Evolutionary conservation across 92 coral and sea anemone species (phyloP), one percentile per base, ranked within the genome.

Genomic region (Parazoanthus swiftii): DNA sequence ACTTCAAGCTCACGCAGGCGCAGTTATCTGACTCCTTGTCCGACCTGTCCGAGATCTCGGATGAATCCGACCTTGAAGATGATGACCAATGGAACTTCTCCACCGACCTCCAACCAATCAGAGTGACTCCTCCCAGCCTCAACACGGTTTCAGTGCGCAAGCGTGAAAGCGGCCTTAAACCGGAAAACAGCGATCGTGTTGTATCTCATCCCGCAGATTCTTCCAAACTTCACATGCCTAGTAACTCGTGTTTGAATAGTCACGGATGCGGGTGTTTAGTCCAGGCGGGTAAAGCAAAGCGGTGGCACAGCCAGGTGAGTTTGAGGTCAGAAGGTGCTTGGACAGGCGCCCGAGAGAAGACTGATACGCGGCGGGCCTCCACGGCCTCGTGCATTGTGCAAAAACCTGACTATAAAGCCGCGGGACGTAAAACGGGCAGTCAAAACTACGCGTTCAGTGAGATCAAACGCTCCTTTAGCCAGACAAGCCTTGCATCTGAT

Each of bases 1-100:
- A 95, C 9, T 90, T 95, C 91, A 95, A 93, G 86, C 86, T 89
- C 29, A 76, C 91, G 39, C 94, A 92, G 81, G 85, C 88, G 23
- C 37, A 85, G 42, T 70, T 77, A 13, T 85, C 86, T 56, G 88
- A 80, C 21, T 90, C 93, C 38, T 65, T 86, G 67, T 88, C 91
- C 26, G 92, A 93, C 89, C 88, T 92, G 71, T 84, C 87, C 9
- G 87, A 84, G 68, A 84, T 71, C 48, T 91, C 98, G 21, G 95
- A 94, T 80, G 95, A 90, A 54, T 81, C 91, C 3, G 93, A 90
- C 6, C 65, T 29, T 21, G 76, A 87, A 50, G 77, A 79, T 29
- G 70, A 9, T 7, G 82, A 86, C 33, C 63, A 84, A 46, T 46
- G 29, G 67, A 71, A 43, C 2, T 46, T 71, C 87, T 33, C 86